Percentiles rank a stretch among this genome's conserved stretches.
phyloP scores from a whole-genome alignment of 2,113 vertebrate species.

The Poicephalus gulielmi region DNA sequence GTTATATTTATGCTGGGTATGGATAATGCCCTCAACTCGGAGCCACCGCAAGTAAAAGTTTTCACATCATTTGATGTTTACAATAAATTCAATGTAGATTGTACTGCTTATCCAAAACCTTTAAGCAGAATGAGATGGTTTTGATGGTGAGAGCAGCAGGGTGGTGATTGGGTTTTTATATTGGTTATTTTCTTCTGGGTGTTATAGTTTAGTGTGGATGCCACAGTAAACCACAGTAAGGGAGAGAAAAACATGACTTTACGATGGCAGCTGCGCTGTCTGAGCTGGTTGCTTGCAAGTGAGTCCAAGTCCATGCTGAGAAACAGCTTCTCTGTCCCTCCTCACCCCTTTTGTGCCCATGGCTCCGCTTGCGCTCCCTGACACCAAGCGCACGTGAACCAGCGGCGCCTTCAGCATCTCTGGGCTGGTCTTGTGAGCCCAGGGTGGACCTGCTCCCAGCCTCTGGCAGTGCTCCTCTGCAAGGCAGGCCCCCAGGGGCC shows the following conservation, averaged over 20 bases:
- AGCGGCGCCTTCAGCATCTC: neutral
- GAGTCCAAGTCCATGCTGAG: neutral
- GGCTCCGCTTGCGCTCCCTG: rapidly evolving
- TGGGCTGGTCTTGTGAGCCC: neutral
- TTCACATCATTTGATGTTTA: neutral
- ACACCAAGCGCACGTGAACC: rapidly evolving
- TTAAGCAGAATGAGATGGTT: neutral
- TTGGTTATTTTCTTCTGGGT: neutral
- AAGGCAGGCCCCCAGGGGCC: neutral
- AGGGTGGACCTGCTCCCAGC: neutral
- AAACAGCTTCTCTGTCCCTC: neutral
- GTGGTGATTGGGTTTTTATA: rapidly evolving
- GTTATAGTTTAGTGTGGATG: neutral
- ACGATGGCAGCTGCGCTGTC: neutral
- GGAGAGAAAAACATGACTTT: neutral
- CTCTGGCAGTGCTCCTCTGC: neutral
- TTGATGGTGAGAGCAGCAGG: neutral
- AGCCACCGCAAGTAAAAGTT: neutral
- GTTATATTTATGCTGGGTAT: neutral
- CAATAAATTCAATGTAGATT: neutral
- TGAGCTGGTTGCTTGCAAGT: neutral
- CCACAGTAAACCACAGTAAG: neutral
- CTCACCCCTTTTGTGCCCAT: neutral
- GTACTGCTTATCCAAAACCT: neutral
- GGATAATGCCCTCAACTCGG: neutral